Evolutionary conservation across 64 coral and sea anemone species (phyloP).

Genomic region (Hydrozoanthus tunicans): DNA sequence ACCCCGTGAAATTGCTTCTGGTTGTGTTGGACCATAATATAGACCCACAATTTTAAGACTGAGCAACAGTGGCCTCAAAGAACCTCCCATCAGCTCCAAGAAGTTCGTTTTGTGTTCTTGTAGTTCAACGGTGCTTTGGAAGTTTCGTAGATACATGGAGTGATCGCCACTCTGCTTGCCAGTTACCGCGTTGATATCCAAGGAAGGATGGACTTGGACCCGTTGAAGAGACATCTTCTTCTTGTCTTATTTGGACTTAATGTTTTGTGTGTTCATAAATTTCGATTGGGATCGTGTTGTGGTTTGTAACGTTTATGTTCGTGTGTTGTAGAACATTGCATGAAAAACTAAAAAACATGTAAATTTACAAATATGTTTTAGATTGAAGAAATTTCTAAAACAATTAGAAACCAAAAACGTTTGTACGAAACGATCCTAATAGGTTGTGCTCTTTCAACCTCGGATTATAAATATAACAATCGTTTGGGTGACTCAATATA

Average conservation of each 20-base stretch:
- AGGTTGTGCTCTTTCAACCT: too few species aligned
- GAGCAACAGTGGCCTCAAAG: conserved; percentile 11
- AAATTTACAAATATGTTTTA: too few species aligned
- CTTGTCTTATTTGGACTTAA: background rate
- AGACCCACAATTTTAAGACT: conserved; percentile 23
- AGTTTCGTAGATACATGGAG: background rate
- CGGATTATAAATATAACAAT: too few species aligned
- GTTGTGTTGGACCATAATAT: conserved; percentile 31
- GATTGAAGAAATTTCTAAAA: too few species aligned
- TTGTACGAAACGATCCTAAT: too few species aligned
- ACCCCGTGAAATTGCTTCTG: background rate
- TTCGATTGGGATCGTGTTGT: too few species aligned
- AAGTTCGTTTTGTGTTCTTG: conserved; percentile 10
- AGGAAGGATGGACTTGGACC: background rate
- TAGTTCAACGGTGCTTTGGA: background rate
- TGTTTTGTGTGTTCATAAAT: too few species aligned
- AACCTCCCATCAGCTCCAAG: conserved; percentile 25
- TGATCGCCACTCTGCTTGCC: background rate
- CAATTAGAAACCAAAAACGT: too few species aligned
- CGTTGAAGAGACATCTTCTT: background rate
- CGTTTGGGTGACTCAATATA: too few species aligned
- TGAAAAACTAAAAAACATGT: too few species aligned
- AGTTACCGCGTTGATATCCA: background rate
- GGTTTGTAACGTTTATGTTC: too few species aligned
- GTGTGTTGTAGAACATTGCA: too few species aligned